phyloP scores from a whole-genome alignment of 2,888 invertebrate genomes.

The Marasmarcha lunaedactyla region DNA sequence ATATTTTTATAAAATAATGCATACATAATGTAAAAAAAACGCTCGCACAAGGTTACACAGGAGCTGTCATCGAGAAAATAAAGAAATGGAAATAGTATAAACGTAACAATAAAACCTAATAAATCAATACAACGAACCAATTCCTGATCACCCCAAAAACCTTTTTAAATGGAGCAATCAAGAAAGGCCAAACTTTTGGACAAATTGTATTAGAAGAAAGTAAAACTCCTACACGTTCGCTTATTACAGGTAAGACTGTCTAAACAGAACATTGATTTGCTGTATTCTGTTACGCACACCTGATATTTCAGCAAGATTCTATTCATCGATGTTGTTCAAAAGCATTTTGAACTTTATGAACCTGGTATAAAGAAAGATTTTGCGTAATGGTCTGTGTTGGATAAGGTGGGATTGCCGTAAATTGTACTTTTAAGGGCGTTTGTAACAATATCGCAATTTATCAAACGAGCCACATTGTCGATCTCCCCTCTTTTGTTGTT shows the following conservation, averaged over 20 bases:
- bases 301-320: background rate
- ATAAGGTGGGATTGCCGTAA: conserved; percentile 1
- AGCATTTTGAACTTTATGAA: background rate
- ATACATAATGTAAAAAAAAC: too few relatives aligned
- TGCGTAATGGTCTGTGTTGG: background rate
- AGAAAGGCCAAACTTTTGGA: background rate
- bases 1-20: too few relatives aligned
- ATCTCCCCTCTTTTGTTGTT: conserved; percentile 26
- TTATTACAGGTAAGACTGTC: background rate
- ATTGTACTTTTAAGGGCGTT: conserved; percentile 28
- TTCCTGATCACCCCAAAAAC: too few relatives aligned
- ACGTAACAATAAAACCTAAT: too few relatives aligned
- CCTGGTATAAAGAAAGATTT: background rate
- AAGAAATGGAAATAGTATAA: too few relatives aligned
- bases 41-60: too few relatives aligned
- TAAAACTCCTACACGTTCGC: background rate
- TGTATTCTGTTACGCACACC: background rate
- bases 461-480: conserved; percentile 64
- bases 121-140: too few relatives aligned
- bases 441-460: conserved; percentile 63
- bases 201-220: conserved; percentile 2
- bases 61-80: too few relatives aligned
- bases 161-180: too few relatives aligned
- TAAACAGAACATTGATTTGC: background rate
- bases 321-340: background rate